Conservation (phyloP, 2,888 invertebrate genomes). For the Imbricaverruca yamaguchii region DNA sequence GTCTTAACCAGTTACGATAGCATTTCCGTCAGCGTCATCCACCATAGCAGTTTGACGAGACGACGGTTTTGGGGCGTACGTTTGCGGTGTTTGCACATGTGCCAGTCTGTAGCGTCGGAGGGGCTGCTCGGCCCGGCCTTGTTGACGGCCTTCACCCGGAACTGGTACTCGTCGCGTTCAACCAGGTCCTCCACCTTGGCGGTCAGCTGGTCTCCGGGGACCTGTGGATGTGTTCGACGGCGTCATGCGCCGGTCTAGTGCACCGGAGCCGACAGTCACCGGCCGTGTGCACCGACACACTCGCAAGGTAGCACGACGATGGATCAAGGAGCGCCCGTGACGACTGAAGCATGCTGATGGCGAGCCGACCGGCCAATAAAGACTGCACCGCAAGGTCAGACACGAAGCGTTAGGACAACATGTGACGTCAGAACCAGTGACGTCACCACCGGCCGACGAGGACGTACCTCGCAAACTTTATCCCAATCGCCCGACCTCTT, state of each 20-base stretch:
- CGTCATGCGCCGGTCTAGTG: too few species aligned
- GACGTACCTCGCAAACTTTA: conserved; percentile 26
- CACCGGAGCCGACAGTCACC: too few species aligned
- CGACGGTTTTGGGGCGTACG: conserved; percentile 52
- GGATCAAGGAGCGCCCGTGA: too few species aligned
- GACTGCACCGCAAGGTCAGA: too few species aligned
- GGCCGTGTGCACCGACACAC: too few species aligned
- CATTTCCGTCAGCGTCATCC: background rate
- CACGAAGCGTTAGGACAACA: too few species aligned
- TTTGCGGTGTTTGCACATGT: conserved; percentile 77
- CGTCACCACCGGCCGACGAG: background rate
- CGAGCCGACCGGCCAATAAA: too few species aligned
- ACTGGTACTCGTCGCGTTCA: conserved; percentile 84
- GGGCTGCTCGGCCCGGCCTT: conserved; percentile 86
- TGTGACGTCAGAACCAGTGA: too few species aligned
- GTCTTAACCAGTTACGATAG: too few species aligned
- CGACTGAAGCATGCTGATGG: too few species aligned
- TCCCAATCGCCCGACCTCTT: conserved; percentile 41
- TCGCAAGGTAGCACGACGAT: too few species aligned
- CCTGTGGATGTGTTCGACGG: background rate
- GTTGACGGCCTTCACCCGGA: conserved; percentile 83
- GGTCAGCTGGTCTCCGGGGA: conserved; percentile 81
- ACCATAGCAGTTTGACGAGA: conserved; percentile 30
- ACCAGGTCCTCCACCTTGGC: conserved; percentile 71
- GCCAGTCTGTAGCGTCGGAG: conserved; percentile 82